phyloP scores from a whole-genome alignment of 2,113 vertebrate species.

The Pomatorhinus ruficollis region DNA sequence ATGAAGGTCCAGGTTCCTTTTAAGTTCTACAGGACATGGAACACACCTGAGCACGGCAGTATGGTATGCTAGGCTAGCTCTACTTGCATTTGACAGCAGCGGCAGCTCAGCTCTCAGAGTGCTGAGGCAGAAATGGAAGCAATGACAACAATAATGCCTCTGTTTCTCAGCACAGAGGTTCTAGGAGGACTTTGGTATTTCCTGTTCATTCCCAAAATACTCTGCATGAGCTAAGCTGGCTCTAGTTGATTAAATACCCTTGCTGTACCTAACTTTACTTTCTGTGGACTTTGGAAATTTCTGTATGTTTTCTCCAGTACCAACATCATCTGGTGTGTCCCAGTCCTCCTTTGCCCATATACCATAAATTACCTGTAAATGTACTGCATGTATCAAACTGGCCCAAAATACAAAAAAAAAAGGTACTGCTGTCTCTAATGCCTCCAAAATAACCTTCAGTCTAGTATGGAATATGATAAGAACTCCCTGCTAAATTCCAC shows the following conservation, averaged over 20 bases:
- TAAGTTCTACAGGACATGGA: not conserved
- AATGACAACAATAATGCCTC: not conserved
- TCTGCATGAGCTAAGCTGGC: not conserved
- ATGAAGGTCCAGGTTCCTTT: not conserved
- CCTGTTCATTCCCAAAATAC: conserved; percentile 36
- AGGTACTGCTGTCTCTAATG: not conserved
- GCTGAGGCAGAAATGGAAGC: not conserved
- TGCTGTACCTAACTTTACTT: not conserved
- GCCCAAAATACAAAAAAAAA: not conserved
- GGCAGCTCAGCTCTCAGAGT: not conserved
- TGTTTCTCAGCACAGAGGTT: conserved; percentile 8
- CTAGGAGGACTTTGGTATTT: conserved; percentile 15
- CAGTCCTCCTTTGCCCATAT: not conserved
- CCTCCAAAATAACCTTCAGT: not conserved
- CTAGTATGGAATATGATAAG: not conserved
- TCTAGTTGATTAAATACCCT: not conserved
- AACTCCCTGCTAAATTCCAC: not conserved
- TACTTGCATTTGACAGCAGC: not conserved
- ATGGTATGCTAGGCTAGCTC: not conserved
- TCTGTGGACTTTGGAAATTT: not conserved
- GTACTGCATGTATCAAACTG: not conserved
- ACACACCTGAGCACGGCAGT: not conserved
- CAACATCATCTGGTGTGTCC: not conserved
- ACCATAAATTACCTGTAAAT: not conserved
- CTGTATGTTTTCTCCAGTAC: not conserved